A percentile compares a stretch with the other conserved stretches of the same genome.
phyloP scores from a whole-genome alignment of 2,113 vertebrate species.

The Emydura subglobosa region DNA sequence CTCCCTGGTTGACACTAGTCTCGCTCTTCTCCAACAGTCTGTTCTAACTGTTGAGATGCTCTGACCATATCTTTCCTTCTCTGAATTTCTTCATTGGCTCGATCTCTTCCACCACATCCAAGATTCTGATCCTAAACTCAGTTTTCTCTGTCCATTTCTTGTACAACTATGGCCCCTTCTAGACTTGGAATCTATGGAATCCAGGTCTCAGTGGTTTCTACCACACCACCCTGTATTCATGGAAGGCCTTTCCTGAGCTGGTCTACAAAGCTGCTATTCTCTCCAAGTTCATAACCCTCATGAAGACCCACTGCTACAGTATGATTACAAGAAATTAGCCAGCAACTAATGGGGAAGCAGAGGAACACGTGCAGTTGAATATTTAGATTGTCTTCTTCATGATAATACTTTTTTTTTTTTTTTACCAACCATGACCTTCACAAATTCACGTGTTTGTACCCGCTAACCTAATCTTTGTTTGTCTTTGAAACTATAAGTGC shows the following conservation, averaged over 20 bases:
- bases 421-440: neutral
- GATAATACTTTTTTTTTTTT: no score
- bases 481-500: neutral
- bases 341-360: neutral
- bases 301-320: neutral
- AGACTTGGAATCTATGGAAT: no score
- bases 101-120: neutral
- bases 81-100: neutral
- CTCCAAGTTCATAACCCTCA: neutral
- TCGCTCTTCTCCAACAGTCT: neutral
- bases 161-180: no score
- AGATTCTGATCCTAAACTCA: no score
- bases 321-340: neutral
- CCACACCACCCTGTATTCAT: neutral
- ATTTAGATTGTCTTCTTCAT: neutral
- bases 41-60: neutral
- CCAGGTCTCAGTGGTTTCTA: no score
- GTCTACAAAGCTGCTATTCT: neutral
- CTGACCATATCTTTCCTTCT: neutral
- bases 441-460: neutral
- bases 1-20: neutral
- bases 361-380: no score
- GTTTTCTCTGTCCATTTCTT: no score
- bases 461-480: neutral
- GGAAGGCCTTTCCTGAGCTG: neutral